Base-by-base conservation (phyloP, 2,797 vertebrate species). In the Neomorphus geoffroyi region DNA sequence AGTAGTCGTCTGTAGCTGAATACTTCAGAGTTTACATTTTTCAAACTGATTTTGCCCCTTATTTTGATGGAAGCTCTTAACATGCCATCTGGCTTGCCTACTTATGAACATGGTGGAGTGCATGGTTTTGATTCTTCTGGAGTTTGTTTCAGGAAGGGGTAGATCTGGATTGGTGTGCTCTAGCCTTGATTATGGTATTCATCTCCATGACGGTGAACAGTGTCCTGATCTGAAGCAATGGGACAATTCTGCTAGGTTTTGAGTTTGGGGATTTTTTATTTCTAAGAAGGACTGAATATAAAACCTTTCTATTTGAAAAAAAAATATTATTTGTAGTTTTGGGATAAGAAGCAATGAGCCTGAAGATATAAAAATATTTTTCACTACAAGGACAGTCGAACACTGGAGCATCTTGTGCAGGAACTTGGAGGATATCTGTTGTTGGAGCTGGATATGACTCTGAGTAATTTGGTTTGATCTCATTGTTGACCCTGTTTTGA, bases 361-460 rank as follows among this genome's bases (percentile, higher is more conserved):
- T 27, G 21, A 9, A 73, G 28, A 33, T 39, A 30, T 48, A 27
- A 27, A n/a, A 7, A 12, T 4, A 2, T 14, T 66, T 72, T 73
- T 54, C 33, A 11, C 33, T 11, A 4, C 32, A 13, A 39, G 26
- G 12, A 58, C 21, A 54, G 14, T 23, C 13, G 53, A 57, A 8
- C 11, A n/a, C 7, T 62, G 28, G 27, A 22, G 11, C 13, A 80
- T 39, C 4, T 37, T 45, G 6, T 46, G 18, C 22, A 18, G 53
- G 17, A 77, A 19, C 5, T 12, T 50, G 11, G 18, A 46, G 17
- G 9, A 12, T 27, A 23, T 23, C 16, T 19, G 51, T 13, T 13
- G 19, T 5, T 65, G 33, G 18, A 54, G 17, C 13, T 39, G 2
- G 13, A 46, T 18, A 41, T 0, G 1, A 6, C 48, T 15, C 21